Base-by-base conservation (phyloP, 2,113 vertebrate species). In the Turdus rufiventris region DNA sequence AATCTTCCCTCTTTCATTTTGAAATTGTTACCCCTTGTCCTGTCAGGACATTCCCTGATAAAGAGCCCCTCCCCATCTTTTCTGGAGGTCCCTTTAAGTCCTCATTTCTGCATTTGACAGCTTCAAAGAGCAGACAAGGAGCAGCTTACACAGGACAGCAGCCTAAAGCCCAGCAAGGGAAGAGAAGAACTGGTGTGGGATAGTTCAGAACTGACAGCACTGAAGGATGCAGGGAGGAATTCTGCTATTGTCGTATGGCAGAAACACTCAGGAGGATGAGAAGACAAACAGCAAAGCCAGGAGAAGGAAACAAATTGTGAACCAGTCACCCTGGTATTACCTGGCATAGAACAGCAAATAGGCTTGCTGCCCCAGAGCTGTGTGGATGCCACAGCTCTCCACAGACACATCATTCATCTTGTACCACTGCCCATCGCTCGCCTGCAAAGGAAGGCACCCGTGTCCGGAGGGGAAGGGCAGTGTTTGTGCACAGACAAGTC, bases 171-270 rank as follows among this genome's bases (percentile, higher is more conserved):
- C 86, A 67, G 47, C 68, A 58, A 4, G 40, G 47, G 33, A 20
- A 24, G 73, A 29, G 28, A 53, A 87, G 16, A 25, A 31, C n/a
- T 7, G 25, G 11, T 18, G 18, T 54, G 70, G 70, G 61, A 20
- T 10, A 47, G 29, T 6, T 82, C 54, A 75, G 40, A 34, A 42
- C 94, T 98, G 66, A 99, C 97, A 85, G 97, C 98, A 47, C 0
- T 48, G 47, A 33, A 54, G 61, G 67, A 48, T 20, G 9, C 51
- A 58, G 36, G 19, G 38, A 51, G 33, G 60, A 73, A 73, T 38
- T 29, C 33, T 20, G 40, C n/a, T n/a, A n/a, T n/a, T n/a, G n/a
- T 62, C 56, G 56, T 25, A 0, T 38, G 43, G 23, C 43, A 58
- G 28, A 80, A 88, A 42, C 29, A 13, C 70, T 40, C 47, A 40